phyloP scores from a whole-genome alignment of 2,113 vertebrate genomes.

The Platysteira castanea region DNA sequence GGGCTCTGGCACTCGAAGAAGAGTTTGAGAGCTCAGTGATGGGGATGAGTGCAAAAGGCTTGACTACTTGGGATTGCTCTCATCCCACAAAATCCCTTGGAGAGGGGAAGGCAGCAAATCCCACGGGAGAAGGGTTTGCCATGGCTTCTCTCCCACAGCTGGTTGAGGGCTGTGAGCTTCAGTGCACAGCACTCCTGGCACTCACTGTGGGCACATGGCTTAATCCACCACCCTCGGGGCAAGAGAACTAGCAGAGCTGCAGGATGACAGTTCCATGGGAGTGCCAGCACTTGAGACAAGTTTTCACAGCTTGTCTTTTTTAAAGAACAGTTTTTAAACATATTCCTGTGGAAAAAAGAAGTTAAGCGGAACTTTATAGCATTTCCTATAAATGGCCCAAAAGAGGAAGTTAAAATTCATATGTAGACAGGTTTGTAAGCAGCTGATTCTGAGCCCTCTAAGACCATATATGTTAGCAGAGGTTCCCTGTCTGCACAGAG shows the following conservation, averaged over 20 bases:
- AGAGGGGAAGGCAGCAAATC: not conserved
- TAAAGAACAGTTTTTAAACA: not conserved
- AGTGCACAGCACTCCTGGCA: not conserved
- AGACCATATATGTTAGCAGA: not conserved
- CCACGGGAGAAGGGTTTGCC: not conserved
- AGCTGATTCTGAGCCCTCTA: not conserved
- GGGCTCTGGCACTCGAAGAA: not conserved
- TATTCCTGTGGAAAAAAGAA: not conserved
- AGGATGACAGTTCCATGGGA: rapidly evolving
- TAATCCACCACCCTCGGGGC: not conserved
- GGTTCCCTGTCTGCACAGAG: not conserved
- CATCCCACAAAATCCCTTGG: not conserved
- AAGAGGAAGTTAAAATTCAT: slow-evolving; percentile 77
- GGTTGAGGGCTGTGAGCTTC: not conserved
- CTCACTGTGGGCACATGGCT: not conserved
- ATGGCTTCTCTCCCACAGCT: not conserved
- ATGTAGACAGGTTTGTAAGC: slow-evolving; percentile 19
- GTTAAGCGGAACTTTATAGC: slow-evolving; percentile 67
- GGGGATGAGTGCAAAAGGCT: not conserved
- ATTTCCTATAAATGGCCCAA: slow-evolving; percentile 79
- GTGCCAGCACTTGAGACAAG: not conserved
- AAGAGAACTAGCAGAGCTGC: not conserved
- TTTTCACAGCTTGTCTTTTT: not conserved
- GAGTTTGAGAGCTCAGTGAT: not conserved
- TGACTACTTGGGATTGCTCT: not conserved